Evolutionary conservation across 2,888 invertebrate species (phyloP), one percentile per base, ranked within the genome.

Genomic region (Dicranocentrus wangi): DNA sequence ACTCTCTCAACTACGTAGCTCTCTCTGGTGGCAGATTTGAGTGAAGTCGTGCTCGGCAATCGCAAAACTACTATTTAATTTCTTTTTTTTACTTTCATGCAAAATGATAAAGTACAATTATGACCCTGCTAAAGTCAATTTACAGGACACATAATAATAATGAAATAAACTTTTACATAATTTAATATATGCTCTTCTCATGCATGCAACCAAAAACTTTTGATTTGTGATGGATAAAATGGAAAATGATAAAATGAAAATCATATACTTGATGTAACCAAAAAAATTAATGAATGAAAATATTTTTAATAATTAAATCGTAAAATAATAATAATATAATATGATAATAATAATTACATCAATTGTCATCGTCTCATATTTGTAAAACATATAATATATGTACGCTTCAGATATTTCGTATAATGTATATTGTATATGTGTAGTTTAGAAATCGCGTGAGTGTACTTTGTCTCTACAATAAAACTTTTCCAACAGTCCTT

Each of bases 241-340:
- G n/a, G n/a, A n/a, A n/a, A n/a, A 60, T 53, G 53, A 17, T 10
- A 53, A 53, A 15, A 53, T 53, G 53, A 53, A 53, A 53, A 17
- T 8, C 5, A 53, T 10, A 53, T 15, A n/a, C 8, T 10, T 53
- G 13, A 17, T n/a, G 19, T 15, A 53, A 53, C 19, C 7, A 8
- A 60, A 8, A 19, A 60, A 60, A 13, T 23, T 60, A 60, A 23
- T 27, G 60, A 60, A 60, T 60, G 25, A 60, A 60, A 60, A 60
- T 60, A 60, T n/a, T 60, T 60, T 60, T 60, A 60, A 60, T 60
- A 60, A 23, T 60, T 60, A 60, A 19, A 8, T 53, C 60, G 25
- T 28, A 60, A 60, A 60, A 17, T 60, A 60, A 60, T 60, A 23
- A 60, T 60, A 60, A 27, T n/a, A 60, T 60, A n/a, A n/a, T n/a